These are phyloP conservation scores for Rhabdophis nuchalis DNA, from an alignment of 2,797 vertebrate genomes.

Conservation along the genomic window DNA sequence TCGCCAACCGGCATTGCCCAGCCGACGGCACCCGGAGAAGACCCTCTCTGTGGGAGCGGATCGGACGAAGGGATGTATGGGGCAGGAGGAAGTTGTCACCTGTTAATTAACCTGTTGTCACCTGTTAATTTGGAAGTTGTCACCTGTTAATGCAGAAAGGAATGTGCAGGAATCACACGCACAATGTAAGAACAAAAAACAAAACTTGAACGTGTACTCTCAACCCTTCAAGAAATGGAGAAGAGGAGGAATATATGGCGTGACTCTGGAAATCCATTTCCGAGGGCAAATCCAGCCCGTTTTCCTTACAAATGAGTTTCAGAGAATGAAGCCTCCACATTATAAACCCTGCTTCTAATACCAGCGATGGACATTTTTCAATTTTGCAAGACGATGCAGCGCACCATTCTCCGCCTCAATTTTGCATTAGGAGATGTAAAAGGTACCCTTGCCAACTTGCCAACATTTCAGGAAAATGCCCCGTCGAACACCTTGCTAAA, in stretches of 20 bases:
- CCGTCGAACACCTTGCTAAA: constrained; percentile 27
- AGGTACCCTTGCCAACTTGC: neutral
- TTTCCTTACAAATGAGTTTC: neutral
- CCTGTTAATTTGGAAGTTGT: too few species aligned
- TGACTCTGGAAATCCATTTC: neutral
- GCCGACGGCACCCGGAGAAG: too few species aligned
- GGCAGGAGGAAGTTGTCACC: too few species aligned
- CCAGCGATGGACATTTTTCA: neutral
- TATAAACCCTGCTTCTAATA: neutral
- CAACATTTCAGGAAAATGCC: neutral
- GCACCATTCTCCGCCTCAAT: neutral
- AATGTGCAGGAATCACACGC: too few species aligned
- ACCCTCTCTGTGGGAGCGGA: too few species aligned
- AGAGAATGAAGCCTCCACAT: neutral
- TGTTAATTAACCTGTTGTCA: too few species aligned
- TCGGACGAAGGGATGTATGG: too few species aligned
- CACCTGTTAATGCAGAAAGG: too few species aligned
- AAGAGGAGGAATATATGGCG: neutral
- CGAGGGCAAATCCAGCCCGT: neutral
- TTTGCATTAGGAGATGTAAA: neutral
- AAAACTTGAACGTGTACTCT: too few species aligned
- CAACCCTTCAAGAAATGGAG: neutral
- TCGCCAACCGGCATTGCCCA: too few species aligned
- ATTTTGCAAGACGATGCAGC: neutral
- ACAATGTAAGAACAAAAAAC: too few species aligned